phyloP scores from a whole-genome alignment of 92 coral and sea anemone species.

The Phenganax stokvisi region DNA sequence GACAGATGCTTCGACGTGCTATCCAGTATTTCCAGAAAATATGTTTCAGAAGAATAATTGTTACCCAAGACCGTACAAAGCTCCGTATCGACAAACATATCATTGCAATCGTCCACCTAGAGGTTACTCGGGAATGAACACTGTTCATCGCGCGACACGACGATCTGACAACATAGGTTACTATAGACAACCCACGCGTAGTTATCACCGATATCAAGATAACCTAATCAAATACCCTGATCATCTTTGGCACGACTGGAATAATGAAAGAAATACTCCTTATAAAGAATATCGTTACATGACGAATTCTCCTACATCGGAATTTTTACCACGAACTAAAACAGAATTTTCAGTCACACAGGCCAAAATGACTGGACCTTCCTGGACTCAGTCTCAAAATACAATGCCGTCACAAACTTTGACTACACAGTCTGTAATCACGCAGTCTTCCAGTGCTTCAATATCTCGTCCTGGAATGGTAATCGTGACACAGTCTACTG shows the following conservation, averaged over 20 bases:
- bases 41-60: slow-evolving; percentile 3
- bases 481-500: no score
- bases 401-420: no score
- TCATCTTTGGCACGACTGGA: not conserved
- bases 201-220: not conserved
- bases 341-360: no score
- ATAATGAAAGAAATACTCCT: not conserved
- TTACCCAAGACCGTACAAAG: not conserved
- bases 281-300: not conserved
- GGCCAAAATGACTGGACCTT: no score
- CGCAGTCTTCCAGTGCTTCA: not conserved
- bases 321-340: no score
- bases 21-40: not conserved
- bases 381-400: no score
- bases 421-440: not conserved
- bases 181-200: not conserved
- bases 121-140: not conserved
- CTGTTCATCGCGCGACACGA: not conserved
- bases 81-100: not conserved
- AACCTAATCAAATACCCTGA: not conserved
- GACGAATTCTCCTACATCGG: not conserved
- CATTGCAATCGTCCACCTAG: not conserved
- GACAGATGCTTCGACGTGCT: not conserved
- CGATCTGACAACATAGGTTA: not conserved
- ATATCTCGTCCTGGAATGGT: no score